Evolutionary conservation across 1,140 invertebrate genomes (phyloP).

Genomic region (Ostrea edulis): DNA sequence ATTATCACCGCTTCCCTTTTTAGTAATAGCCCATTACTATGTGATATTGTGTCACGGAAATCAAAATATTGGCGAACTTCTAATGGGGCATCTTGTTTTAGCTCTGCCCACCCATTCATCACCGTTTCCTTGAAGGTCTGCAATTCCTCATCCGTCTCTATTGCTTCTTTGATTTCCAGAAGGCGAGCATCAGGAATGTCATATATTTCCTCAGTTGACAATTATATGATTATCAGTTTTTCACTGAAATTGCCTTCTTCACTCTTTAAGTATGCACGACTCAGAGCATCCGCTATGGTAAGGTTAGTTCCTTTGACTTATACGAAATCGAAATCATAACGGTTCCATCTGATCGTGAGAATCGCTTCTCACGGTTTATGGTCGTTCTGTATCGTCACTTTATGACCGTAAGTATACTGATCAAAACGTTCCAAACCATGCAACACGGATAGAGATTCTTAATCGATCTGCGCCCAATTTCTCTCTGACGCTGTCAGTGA

Average conservation of each 20-base stretch:
- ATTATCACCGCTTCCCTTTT: constrained; percentile 47
- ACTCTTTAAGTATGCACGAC: constrained; percentile 44
- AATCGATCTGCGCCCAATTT: constrained; percentile 77
- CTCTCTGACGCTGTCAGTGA: neutral
- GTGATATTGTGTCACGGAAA: constrained; percentile 64
- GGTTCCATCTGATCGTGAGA: constrained; percentile 54
- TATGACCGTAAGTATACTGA: constrained; percentile 38
- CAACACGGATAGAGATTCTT: constrained; percentile 30
- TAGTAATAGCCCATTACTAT: constrained; percentile 46
- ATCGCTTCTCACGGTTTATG: constrained; percentile 49
- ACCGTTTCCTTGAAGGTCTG: constrained; percentile 43
- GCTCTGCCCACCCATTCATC: constrained; percentile 55
- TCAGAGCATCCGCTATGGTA: constrained; percentile 60
- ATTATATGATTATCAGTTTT: no score
- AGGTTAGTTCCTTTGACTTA: constrained; percentile 1
- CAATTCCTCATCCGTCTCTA: constrained; percentile 38
- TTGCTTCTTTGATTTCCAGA: constrained; percentile 48
- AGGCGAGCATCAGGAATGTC: constrained; percentile 56
- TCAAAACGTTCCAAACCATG: constrained; percentile 41
- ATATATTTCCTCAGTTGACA: no score
- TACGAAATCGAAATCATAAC: constrained; percentile 48
- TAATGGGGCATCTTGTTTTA: neutral
- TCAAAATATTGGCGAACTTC: constrained; percentile 55
- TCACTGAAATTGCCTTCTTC: neutral
- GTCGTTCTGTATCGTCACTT: constrained; percentile 57